Evolutionary conservation across 2,888 invertebrate genomes (phyloP), one percentile per base, ranked within the genome.

Genomic region (Disparrhopalites patrizii): DNA sequence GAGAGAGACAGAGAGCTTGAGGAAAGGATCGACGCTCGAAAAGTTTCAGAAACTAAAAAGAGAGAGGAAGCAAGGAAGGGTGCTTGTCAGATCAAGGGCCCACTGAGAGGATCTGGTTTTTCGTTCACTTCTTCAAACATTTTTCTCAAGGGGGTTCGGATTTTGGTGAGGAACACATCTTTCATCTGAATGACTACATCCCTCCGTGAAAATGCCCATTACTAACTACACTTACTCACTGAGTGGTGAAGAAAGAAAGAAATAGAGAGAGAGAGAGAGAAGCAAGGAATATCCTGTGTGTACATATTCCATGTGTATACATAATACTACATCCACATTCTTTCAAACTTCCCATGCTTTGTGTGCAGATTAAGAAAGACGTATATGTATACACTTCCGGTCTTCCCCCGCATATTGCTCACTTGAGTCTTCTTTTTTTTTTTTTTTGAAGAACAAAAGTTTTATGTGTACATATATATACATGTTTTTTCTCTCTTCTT

Each of bases 311-410:
- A n/a, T n/a, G n/a, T n/a, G n/a, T n/a, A n/a, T n/a, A n/a, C n/a
- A n/a, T n/a, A n/a, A n/a, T n/a, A n/a, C n/a, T n/a, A 47, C 47
- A 47, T 47, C 20, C 23, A 47, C 47, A 47, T 47, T 25, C 47
- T 47, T 47, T 25, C 47, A 47, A 47, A 25, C 40, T 66, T 66
- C 62, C 66, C 66, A 62, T 62, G 66, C 57, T 66, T 64, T 50
- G 56, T 40, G 27, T 47, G 64, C 66, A 28, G 64, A 64, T 62
- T 64, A 67, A 66, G 62, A 69, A 73, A 69, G 68, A n/a, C n/a
- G n/a, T n/a, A 71, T 68, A 70, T 73, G 70, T 68, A 68, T 65
- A 65, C 70, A 73, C 70, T 71, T 73, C 73, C 73, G 71, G 71
- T 69, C 73, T 68, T 66, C 33, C 58, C 62, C 33, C 57, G 28